These are phyloP conservation scores for Gastrophryne carolinensis DNA, from an alignment of 2,797 vertebrate species.

Conservation along the genomic window DNA sequence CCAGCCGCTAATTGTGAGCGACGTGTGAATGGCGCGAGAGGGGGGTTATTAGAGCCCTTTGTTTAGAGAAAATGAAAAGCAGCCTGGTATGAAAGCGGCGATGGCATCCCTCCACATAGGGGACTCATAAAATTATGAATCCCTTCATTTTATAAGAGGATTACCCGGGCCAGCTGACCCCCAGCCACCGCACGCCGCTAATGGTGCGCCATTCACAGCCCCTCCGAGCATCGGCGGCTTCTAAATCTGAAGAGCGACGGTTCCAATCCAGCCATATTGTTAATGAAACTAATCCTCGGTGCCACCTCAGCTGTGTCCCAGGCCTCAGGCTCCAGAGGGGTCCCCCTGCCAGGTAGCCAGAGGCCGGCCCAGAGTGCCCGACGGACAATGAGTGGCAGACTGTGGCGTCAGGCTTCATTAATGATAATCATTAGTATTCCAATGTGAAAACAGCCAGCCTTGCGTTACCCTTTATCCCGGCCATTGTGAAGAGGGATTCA, in stretches of 20 bases:
- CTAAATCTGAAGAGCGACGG: constrained; percentile 73
- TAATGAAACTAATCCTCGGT: constrained; percentile 95
- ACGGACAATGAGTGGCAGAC: constrained; percentile 97
- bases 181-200: constrained; percentile 67
- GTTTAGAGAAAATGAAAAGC: constrained; percentile 6
- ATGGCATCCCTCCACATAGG: constrained; percentile 9
- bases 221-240: constrained; percentile 78
- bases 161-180: constrained; percentile 63
- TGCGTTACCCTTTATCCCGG: constrained; percentile 70
- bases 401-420: constrained; percentile 99
- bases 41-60: neutral
- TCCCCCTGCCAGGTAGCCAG: constrained; percentile 65
- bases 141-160: constrained; percentile 64
- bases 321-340: constrained; percentile 68
- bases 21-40: neutral
- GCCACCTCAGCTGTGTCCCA: constrained; percentile 82
- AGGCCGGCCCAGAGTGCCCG: constrained; percentile 79
- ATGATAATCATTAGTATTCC: constrained; percentile 98
- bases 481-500: constrained; percentile 74
- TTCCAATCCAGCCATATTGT: constrained; percentile 71
- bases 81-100: constrained; percentile 23
- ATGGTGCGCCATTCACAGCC: constrained; percentile 77
- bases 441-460: constrained; percentile 78
- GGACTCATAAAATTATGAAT: constrained; percentile 67
- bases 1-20: constrained; percentile 5